These are phyloP conservation scores for Petrophora chlorosata DNA, from an alignment of 2,888 invertebrate species.

Conservation along the genomic window DNA sequence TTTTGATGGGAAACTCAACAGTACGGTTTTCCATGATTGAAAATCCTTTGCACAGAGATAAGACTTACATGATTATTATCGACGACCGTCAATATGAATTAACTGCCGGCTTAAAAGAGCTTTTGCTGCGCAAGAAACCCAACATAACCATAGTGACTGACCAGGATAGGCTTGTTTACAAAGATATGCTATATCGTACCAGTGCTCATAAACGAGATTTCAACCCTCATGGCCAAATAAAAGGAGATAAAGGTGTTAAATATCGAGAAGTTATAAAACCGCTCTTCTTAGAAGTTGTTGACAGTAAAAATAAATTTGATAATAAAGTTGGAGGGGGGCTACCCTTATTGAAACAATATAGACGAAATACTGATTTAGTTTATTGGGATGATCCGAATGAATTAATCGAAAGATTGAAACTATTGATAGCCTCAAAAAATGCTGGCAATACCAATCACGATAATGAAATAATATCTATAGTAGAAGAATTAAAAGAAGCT, in stretches of 20 bases:
- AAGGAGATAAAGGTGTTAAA: constrained; percentile 3
- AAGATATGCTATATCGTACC: not conserved
- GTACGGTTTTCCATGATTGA: not conserved
- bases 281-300: not conserved
- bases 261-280: constrained; percentile 2
- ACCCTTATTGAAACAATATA: not conserved
- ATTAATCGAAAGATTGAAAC: constrained; percentile 32
- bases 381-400: constrained; percentile 41
- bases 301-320: too few relatives aligned
- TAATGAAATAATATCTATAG: constrained; percentile 11
- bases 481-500: constrained; percentile 4
- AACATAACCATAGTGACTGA: not conserved
- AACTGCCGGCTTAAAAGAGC: constrained; percentile 1
- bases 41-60: not conserved
- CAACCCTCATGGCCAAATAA: not conserved
- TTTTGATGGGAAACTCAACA: not conserved
- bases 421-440: constrained; percentile 31
- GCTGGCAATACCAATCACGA: constrained; percentile 36
- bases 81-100: not conserved
- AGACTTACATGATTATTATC: not conserved
- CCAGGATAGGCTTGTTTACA: not conserved
- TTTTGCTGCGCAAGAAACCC: not conserved
- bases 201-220: constrained; percentile 3
- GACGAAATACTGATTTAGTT: constrained; percentile 27
- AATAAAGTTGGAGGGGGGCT: not conserved